These are phyloP conservation scores for Lymantria monacha DNA, from an alignment of 2,888 invertebrate genomes.

Conservation along the genomic window DNA sequence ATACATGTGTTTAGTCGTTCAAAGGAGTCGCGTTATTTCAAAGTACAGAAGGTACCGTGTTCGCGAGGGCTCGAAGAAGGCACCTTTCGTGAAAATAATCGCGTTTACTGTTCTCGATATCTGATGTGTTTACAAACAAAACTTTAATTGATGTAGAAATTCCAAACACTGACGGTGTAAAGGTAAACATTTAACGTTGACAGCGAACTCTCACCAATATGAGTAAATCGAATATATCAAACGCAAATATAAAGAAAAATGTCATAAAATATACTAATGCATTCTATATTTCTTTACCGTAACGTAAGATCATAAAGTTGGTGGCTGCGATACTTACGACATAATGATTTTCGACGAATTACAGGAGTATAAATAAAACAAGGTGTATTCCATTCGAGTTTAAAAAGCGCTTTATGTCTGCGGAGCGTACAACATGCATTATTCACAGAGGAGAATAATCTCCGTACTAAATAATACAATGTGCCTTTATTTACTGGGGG, in stretches of 20 bases:
- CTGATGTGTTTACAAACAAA: slow-evolving; percentile 70
- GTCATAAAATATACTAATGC: slow-evolving; percentile 5
- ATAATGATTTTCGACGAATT: slow-evolving; percentile 14
- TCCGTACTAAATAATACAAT: slow-evolving; percentile 45
- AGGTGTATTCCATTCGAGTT: slow-evolving; percentile 40
- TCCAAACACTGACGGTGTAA: slow-evolving; percentile 62
- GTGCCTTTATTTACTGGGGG: slow-evolving; percentile 38
- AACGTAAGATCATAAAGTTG: slow-evolving; percentile 13
- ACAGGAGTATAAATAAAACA: slow-evolving; percentile 34
- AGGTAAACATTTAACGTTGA: slow-evolving; percentile 57
- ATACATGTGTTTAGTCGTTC: slow-evolving; percentile 32
- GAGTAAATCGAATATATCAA: background rate
- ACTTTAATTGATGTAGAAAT: slow-evolving; percentile 73
- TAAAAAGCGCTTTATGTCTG: slow-evolving; percentile 48
- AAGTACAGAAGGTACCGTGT: slow-evolving; percentile 36
- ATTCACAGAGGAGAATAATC: slow-evolving; percentile 50
- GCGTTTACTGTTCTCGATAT: slow-evolving; percentile 50
- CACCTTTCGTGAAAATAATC: slow-evolving; percentile 63
- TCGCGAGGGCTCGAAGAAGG: slow-evolving; percentile 42
- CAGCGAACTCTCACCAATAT: slow-evolving; percentile 30
- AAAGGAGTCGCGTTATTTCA: slow-evolving; percentile 48
- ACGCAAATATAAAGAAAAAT: background rate
- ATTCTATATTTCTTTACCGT: slow-evolving; percentile 2
- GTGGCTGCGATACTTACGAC: slow-evolving; percentile 16
- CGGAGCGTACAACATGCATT: slow-evolving; percentile 43